phyloP scores from a whole-genome alignment of 2,888 invertebrate genomes.

The Drosophila seclusa region DNA sequence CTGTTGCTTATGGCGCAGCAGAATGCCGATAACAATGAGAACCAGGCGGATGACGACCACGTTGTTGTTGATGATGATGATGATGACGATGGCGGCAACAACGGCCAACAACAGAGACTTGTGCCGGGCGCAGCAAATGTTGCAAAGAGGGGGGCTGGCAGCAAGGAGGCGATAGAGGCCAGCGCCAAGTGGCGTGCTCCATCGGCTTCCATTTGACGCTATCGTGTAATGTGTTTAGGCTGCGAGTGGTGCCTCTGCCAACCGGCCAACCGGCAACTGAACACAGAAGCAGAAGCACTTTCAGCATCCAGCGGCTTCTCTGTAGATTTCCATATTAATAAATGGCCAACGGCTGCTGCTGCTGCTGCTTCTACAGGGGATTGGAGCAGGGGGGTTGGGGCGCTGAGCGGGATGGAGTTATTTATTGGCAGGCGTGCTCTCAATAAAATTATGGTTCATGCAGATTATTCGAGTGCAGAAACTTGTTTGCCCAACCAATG shows the following conservation, averaged over 20 bases:
- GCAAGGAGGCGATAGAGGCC: conserved; percentile 24
- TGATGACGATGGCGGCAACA: conserved; percentile 54
- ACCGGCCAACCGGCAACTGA: conserved; percentile 6
- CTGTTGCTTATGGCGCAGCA: conserved; percentile 60
- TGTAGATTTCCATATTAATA: conserved; percentile 80
- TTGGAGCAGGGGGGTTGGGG: neutral
- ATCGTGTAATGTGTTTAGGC: conserved; percentile 79
- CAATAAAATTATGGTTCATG: conserved; percentile 80
- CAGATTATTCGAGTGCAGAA: conserved; percentile 79
- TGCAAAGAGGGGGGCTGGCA: neutral
- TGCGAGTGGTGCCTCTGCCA: conserved; percentile 46
- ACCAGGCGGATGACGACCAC: conserved; percentile 54
- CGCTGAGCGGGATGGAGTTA: conserved; percentile 54
- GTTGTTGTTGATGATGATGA: conserved; percentile 55
- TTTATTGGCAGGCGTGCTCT: conserved; percentile 80
- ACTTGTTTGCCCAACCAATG: conserved; percentile 64
- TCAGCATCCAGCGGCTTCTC: conserved; percentile 64
- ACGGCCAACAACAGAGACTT: conserved; percentile 31
- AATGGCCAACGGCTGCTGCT: conserved; percentile 66
- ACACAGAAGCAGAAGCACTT: conserved; percentile 52
- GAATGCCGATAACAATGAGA: conserved; percentile 75
- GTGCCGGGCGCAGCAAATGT: conserved; percentile 1
- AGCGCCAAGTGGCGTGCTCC: conserved; percentile 54
- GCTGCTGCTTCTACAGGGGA: conserved; percentile 4
- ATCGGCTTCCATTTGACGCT: conserved; percentile 77